Evolutionary conservation across 2,888 invertebrate genomes (phyloP).

Genomic region (Ceramica pisi): DNA sequence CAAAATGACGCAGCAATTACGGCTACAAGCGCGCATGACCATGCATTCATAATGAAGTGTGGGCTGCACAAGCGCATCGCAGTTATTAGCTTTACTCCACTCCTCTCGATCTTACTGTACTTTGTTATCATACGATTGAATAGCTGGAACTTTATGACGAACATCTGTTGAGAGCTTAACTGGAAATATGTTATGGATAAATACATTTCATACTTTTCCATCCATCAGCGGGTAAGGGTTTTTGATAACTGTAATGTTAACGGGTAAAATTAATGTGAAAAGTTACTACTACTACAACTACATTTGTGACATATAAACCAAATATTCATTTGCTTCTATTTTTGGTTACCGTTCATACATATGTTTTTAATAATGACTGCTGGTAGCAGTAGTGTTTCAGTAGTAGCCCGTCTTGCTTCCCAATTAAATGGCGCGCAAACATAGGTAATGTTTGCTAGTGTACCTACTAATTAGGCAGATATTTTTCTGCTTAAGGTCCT

Average conservation of each 20-base stretch:
- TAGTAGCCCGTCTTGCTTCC: too few relatives aligned
- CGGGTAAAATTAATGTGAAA: too few relatives aligned
- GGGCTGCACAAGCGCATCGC: conserved; percentile 37
- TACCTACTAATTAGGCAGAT: too few relatives aligned
- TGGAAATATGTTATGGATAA: neutral
- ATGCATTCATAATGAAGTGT: conserved; percentile 59
- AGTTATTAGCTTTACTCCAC: conserved; percentile 51
- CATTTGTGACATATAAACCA: too few relatives aligned
- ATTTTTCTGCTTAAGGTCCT: too few relatives aligned
- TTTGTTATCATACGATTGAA: conserved; percentile 28
- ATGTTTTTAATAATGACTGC: too few relatives aligned
- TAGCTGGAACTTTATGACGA: conserved; percentile 7
- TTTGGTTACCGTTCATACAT: too few relatives aligned
- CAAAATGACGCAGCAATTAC: conserved; percentile 66
- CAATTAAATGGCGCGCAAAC: too few relatives aligned
- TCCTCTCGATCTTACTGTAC: conserved; percentile 34
- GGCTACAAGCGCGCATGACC: conserved; percentile 58
- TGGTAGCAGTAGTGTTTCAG: too few relatives aligned
- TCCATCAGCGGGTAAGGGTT: neutral
- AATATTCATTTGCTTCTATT: too few relatives aligned
- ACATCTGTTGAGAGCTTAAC: neutral
- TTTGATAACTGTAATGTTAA: neutral
- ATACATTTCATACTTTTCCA: neutral
- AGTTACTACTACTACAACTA: too few relatives aligned
- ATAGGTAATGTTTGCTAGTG: too few relatives aligned